Conservation (phyloP, 1,140 invertebrate genomes). For the Sitobion miscanthi region DNA sequence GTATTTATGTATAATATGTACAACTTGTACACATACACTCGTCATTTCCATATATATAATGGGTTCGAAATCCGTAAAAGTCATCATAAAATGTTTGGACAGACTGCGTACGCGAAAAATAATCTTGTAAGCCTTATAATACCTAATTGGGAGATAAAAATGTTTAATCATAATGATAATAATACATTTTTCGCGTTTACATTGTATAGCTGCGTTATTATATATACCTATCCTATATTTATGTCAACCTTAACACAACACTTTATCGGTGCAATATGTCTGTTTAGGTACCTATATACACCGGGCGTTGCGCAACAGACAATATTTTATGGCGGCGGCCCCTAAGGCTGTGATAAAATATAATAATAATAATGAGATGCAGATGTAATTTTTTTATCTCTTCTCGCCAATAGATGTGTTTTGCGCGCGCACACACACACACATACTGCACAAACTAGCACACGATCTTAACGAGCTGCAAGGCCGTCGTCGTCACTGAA, state of each 20-base stretch:
- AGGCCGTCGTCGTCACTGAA: constrained; percentile 20
- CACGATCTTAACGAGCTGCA: constrained; percentile 44
- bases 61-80: no score
- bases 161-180: background rate
- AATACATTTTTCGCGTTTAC: background rate
- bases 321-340: background rate
- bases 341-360: background rate
- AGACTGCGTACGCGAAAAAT: background rate
- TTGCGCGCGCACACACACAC: background rate
- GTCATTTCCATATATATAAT: no score
- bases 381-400: background rate
- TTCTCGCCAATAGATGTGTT: background rate
- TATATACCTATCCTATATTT: no score
- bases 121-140: background rate
- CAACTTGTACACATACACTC: no score
- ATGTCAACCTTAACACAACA: background rate
- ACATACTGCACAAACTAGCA: background rate
- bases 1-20: no score
- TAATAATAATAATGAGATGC: background rate
- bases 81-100: no score
- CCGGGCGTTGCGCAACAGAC: background rate
- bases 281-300: background rate
- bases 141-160: background rate
- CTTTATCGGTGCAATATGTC: background rate
- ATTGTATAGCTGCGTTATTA: background rate